phyloP scores from a whole-genome alignment of 2,888 invertebrate genomes.

The Hipparchia semele region DNA sequence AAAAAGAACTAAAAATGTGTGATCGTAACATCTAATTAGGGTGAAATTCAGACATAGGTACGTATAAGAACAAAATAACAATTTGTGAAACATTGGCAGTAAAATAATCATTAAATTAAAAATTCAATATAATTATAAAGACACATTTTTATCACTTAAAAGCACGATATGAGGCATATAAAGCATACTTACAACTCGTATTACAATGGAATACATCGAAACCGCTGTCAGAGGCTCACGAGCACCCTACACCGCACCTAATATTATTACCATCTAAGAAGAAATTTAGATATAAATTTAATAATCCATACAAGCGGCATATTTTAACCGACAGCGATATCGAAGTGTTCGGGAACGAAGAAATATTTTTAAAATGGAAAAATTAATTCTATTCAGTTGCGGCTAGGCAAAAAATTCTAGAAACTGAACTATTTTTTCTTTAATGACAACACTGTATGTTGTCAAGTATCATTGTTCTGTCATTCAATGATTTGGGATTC shows the following conservation, averaged over 20 bases:
- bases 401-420: conserved; percentile 30
- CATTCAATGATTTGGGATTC: no score
- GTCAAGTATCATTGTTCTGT: no score
- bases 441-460: no score
- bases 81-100: conserved; percentile 80
- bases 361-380: conserved; percentile 69
- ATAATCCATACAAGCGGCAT: conserved; percentile 56
- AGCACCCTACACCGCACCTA: conserved; percentile 46
- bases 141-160: conserved; percentile 68
- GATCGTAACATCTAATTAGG: conserved; percentile 67
- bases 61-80: conserved; percentile 58
- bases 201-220: conserved; percentile 48
- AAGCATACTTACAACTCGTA: conserved; percentile 74
- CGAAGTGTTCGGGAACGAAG: conserved; percentile 53
- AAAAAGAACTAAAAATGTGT: conserved; percentile 74
- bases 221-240: conserved; percentile 49
- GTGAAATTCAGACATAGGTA: conserved; percentile 55
- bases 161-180: conserved; percentile 76
- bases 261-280: conserved; percentile 64
- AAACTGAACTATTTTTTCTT: no score
- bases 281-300: conserved; percentile 61
- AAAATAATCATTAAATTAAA: conserved; percentile 65
- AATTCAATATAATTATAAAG: conserved; percentile 53
- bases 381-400: conserved; percentile 70
- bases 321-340: conserved; percentile 54